A percentile compares a stretch with the other conserved stretches of the same genome.
These are phyloP conservation scores for Leptothorax acervorum DNA, from an alignment of 2,888 invertebrate species.

Conservation along the genomic window DNA sequence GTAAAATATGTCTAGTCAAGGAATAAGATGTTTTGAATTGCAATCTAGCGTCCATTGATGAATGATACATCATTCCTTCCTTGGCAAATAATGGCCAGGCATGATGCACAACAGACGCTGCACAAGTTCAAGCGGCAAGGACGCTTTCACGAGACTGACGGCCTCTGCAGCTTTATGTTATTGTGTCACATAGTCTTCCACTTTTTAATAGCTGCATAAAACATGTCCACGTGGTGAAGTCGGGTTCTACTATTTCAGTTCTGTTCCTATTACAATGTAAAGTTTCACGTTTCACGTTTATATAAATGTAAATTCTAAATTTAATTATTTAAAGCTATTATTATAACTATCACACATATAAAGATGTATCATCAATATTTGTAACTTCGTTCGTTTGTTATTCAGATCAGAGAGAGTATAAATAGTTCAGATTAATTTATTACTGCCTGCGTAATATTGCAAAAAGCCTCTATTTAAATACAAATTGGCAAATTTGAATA, in stretches of 20 bases:
- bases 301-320: background rate
- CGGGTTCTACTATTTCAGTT: background rate
- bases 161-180: conserved; percentile 40
- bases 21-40: conserved; percentile 5
- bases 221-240: background rate
- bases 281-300: background rate
- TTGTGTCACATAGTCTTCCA: conserved; percentile 42
- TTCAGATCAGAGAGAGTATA: background rate
- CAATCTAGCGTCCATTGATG: conserved; percentile 23
- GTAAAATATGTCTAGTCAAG: conserved; percentile 21
- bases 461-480: conserved; percentile 4
- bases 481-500: background rate
- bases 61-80: conserved; percentile 33
- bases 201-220: conserved; percentile 41
- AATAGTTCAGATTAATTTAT: background rate
- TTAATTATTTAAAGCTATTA: conserved; percentile 6
- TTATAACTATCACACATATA: background rate
- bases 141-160: conserved; percentile 79
- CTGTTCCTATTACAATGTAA: background rate
- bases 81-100: conserved; percentile 61
- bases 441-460: background rate
- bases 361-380: background rate
- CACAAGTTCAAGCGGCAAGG: conserved; percentile 84
- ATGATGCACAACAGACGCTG: conserved; percentile 64
- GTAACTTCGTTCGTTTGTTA: background rate